Conservation (phyloP, 1,140 invertebrate species). For the Nylanderia fulva region DNA sequence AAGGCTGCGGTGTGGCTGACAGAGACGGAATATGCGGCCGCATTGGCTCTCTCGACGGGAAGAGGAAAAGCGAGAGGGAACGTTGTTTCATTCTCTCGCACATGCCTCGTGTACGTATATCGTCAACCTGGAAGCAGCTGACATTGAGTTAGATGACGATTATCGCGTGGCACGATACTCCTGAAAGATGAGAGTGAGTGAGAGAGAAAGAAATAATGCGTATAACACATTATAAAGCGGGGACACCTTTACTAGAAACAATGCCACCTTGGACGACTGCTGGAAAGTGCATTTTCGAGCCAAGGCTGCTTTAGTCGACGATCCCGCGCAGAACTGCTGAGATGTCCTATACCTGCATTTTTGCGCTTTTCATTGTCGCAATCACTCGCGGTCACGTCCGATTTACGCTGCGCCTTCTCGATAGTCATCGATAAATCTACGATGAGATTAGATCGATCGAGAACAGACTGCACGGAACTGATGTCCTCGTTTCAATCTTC, state of each 20-base stretch:
- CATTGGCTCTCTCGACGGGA: background rate
- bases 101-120: background rate
- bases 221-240: too few species aligned
- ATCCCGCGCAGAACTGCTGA: constrained; percentile 5
- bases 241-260: constrained; percentile 76
- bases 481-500: background rate
- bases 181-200: background rate
- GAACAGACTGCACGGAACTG: background rate
- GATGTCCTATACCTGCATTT: constrained; percentile 52
- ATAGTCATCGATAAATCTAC: constrained; percentile 26
- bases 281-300: constrained; percentile 76
- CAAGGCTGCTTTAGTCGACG: constrained; percentile 70
- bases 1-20: constrained; percentile 54
- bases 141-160: constrained; percentile 78
- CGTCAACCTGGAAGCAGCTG: constrained; percentile 66
- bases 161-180: constrained; percentile 57
- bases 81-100: constrained; percentile 11
- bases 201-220: background rate
- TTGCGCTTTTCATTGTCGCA: constrained; percentile 46
- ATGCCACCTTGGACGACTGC: constrained; percentile 57
- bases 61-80: constrained; percentile 9
- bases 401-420: constrained; percentile 27
- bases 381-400: constrained; percentile 30
- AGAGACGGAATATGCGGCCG: background rate
- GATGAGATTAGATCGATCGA: constrained; percentile 32